Conservation (phyloP, 1,140 invertebrate species). For the Aphis craccivora region DNA sequence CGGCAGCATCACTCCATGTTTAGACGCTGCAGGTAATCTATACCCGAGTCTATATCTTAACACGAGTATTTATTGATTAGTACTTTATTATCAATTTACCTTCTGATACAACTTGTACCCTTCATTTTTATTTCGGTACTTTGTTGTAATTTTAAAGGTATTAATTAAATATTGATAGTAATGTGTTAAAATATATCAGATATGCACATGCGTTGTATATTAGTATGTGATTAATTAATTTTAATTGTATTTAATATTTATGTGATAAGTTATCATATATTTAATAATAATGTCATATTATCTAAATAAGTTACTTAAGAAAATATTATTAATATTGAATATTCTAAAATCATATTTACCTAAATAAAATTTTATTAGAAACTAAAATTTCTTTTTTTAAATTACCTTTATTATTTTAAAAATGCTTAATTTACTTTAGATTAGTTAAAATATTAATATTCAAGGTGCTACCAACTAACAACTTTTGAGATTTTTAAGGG, state of each 20-base stretch:
- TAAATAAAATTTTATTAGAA: neutral
- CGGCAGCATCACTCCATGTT: neutral
- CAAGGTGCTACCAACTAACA: neutral
- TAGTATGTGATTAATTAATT: neutral
- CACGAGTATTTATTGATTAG: neutral
- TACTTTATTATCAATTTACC: neutral
- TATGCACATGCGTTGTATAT: neutral
- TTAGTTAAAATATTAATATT: neutral
- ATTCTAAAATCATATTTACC: neutral
- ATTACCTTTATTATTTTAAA: neutral
- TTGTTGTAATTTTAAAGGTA: neutral
- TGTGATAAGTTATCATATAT: neutral
- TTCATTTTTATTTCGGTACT: neutral
- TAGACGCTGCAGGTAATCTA: neutral
- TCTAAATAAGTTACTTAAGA: neutral
- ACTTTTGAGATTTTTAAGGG: neutral
- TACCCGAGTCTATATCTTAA: too few species aligned
- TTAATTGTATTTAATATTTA: neutral
- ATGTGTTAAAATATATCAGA: neutral
- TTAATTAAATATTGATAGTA: neutral
- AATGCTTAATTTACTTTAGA: neutral
- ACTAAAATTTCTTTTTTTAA: neutral
- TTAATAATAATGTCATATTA: neutral
- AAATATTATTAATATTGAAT: neutral
- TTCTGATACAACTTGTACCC: neutral